phyloP scores from a whole-genome alignment of 2,888 invertebrate species.

The Diplazon laetatorius region DNA sequence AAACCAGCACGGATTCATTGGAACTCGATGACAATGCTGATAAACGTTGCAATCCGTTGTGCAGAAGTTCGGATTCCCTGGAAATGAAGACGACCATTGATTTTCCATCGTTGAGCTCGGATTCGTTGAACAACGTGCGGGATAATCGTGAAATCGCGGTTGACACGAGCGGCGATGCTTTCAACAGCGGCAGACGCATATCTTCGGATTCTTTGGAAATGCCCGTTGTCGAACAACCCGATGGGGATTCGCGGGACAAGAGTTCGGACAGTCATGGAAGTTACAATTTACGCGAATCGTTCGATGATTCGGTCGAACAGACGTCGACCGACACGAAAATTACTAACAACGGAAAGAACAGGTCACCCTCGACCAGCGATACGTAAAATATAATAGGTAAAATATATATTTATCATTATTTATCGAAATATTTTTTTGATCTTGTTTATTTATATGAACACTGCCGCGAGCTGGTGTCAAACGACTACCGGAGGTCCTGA shows the following conservation, averaged over 20 bases:
- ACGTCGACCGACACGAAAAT: conserved; percentile 67
- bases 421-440: conserved; percentile 22
- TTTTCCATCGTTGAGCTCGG: conserved; percentile 80
- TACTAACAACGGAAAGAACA: conserved; percentile 71
- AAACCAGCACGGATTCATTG: conserved; percentile 86
- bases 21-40: conserved; percentile 83
- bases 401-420: not conserved
- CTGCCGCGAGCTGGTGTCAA: no score
- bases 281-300: conserved; percentile 57
- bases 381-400: conserved; percentile 68
- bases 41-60: conserved; percentile 83
- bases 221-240: conserved; percentile 74
- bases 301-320: conserved; percentile 68
- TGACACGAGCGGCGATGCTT: conserved; percentile 70
- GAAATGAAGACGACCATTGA: conserved; percentile 85
- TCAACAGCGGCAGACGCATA: conserved; percentile 75
- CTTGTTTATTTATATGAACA: no score
- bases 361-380: conserved; percentile 70
- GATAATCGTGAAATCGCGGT: conserved; percentile 73
- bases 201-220: conserved; percentile 81
- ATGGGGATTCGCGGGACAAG: conserved; percentile 66
- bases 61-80: conserved; percentile 88
- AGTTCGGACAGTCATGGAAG: conserved; percentile 47
- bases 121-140: conserved; percentile 79
- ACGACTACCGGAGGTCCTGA: no score